Conservation (phyloP, 1,140 invertebrate species). For the Rhysida immarginata region DNA sequence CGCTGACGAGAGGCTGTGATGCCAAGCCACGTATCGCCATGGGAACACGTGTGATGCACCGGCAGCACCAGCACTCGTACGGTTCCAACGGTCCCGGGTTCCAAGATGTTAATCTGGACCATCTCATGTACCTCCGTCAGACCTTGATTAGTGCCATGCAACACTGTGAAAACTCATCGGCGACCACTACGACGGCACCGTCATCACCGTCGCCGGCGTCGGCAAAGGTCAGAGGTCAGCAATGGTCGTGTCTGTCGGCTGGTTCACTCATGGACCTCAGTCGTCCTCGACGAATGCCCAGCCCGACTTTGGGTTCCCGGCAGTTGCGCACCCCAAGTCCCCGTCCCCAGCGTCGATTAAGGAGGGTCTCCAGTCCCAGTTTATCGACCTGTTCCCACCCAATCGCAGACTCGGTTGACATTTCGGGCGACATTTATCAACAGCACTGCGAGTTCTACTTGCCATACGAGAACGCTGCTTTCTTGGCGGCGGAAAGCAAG, state of each 20-base stretch:
- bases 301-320: neutral
- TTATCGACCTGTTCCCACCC: neutral
- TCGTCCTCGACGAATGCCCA: neutral
- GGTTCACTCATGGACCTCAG: too few relatives aligned
- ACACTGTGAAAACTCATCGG: conserved; percentile 18
- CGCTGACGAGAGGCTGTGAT: conserved; percentile 13
- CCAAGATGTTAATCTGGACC: conserved; percentile 23
- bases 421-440: neutral
- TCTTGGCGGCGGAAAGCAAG: neutral
- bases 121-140: conserved; percentile 25
- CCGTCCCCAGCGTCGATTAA: neutral
- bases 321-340: conserved; percentile 5
- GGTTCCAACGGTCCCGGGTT: conserved; percentile 5
- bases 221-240: too few relatives aligned
- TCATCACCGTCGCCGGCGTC: neutral
- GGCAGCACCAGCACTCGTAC: conserved; percentile 12
- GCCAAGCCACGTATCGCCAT: conserved; percentile 28
- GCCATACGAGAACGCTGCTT: neutral
- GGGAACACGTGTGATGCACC: conserved; percentile 27
- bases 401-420: neutral
- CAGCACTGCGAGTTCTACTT: neutral
- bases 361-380: conserved; percentile 4
- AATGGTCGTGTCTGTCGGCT: neutral
- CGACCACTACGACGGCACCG: neutral
- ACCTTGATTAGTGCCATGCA: conserved; percentile 25